Percentiles rank a stretch among this genome's conserved stretches.
Evolutionary conservation across 2,113 vertebrate species (phyloP).

Genomic region (Nipponia nippon): DNA sequence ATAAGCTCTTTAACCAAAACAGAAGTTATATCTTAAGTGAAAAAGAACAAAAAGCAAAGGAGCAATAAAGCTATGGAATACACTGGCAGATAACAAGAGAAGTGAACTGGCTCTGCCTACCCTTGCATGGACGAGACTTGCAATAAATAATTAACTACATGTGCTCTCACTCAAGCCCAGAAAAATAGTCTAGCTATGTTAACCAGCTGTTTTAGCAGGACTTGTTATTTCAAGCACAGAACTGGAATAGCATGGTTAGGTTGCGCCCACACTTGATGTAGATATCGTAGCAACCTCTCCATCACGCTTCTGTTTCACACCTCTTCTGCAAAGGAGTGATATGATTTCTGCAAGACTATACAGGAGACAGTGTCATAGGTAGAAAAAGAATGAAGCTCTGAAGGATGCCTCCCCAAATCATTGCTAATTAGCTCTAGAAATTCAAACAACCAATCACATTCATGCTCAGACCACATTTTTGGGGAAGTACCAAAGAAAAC

Average conservation of each 20-base stretch:
- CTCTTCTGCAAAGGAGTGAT: neutral
- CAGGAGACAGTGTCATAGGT: neutral
- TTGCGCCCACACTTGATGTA: neutral
- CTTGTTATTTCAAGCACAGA: neutral
- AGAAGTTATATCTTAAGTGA: neutral
- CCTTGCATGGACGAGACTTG: neutral
- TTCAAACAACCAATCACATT: neutral
- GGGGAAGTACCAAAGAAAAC: neutral
- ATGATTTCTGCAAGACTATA: neutral
- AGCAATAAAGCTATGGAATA: neutral
- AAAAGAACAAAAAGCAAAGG: neutral
- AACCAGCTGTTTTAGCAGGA: neutral
- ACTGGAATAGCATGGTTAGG: neutral
- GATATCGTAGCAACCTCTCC: neutral
- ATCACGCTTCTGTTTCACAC: neutral
- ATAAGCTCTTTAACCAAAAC: neutral
- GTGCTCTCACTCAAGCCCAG: neutral
- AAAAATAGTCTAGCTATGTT: neutral
- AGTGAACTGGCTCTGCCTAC: neutral
- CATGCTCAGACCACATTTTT: neutral
- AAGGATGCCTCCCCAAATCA: neutral
- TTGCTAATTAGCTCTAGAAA: neutral
- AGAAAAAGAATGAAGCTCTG: neutral
- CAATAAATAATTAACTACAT: neutral
- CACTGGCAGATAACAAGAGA: neutral